Conservation (phyloP, 1,140 invertebrate genomes). For the Bombus superbus region DNA sequence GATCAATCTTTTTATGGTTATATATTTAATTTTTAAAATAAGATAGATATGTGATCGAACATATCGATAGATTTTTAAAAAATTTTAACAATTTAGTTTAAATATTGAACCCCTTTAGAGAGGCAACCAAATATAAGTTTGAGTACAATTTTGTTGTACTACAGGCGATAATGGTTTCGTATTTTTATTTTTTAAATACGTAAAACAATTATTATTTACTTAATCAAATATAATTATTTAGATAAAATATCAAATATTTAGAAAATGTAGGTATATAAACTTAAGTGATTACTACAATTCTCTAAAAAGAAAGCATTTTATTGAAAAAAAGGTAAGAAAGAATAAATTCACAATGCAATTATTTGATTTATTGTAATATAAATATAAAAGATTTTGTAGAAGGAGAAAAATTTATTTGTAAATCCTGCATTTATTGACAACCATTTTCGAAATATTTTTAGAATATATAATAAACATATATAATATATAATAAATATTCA, state of each 20-base stretch:
- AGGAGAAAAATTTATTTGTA: neutral
- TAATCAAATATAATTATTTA: neutral
- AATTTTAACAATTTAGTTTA: neutral
- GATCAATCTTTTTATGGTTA: neutral
- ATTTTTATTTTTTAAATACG: neutral
- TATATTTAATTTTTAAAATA: neutral
- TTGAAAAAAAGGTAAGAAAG: neutral
- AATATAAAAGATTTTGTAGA: neutral
- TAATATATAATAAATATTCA: neutral
- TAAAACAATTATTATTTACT: neutral
- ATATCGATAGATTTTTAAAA: neutral
- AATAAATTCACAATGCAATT: neutral
- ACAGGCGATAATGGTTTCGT: neutral
- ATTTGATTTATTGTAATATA: neutral
- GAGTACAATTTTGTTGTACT: neutral
- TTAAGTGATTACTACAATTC: neutral
- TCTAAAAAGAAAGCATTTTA: neutral
- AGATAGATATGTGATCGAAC: neutral
- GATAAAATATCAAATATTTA: neutral
- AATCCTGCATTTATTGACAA: neutral
- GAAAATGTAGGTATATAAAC: neutral
- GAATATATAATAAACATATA: neutral
- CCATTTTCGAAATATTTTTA: neutral
- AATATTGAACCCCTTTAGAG: neutral
- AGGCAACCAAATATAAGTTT: neutral